phyloP scores from a whole-genome alignment of 2,888 invertebrate genomes.

The Eretmocerus hayati region DNA sequence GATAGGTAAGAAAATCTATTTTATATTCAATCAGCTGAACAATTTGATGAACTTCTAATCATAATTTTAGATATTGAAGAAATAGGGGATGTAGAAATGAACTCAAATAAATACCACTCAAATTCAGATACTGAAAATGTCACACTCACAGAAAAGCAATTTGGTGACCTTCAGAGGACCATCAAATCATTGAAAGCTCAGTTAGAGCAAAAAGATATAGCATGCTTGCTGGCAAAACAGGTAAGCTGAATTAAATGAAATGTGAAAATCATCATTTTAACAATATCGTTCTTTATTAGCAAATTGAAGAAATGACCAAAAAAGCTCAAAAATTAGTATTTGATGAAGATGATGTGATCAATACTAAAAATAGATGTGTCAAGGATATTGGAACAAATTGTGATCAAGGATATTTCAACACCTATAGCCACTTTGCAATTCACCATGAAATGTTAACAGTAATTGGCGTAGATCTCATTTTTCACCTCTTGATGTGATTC shows the following conservation, averaged over 20 bases:
- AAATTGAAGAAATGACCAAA: conserved; percentile 42
- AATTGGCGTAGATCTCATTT: conserved; percentile 29
- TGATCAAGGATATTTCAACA: conserved; percentile 73
- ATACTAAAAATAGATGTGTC: conserved; percentile 29
- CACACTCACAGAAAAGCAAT: conserved; percentile 56
- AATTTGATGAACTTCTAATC: conserved; percentile 1
- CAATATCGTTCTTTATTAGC: conserved; percentile 26
- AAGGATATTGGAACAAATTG: conserved; percentile 53
- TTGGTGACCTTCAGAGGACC: conserved; percentile 55
- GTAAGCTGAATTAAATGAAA: conserved; percentile 24
- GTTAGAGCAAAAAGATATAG: conserved; percentile 50
- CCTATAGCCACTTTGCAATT: conserved; percentile 85
- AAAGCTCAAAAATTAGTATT: conserved; percentile 39
- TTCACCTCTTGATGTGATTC: too few relatives aligned
- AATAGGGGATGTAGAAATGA: conserved; percentile 34
- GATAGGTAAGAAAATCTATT: conserved; percentile 57
- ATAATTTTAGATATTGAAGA: conserved; percentile 36
- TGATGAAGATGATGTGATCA: conserved; percentile 31
- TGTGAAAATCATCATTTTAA: background rate
- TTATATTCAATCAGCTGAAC: background rate
- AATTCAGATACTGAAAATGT: conserved; percentile 58
- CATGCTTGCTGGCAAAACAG: conserved; percentile 39
- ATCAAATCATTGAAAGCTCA: conserved; percentile 54
- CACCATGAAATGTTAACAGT: conserved; percentile 91
- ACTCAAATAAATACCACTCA: conserved; percentile 47